phyloP scores from a whole-genome alignment of 2,888 invertebrate species.

The Cerastis rubricosa region DNA sequence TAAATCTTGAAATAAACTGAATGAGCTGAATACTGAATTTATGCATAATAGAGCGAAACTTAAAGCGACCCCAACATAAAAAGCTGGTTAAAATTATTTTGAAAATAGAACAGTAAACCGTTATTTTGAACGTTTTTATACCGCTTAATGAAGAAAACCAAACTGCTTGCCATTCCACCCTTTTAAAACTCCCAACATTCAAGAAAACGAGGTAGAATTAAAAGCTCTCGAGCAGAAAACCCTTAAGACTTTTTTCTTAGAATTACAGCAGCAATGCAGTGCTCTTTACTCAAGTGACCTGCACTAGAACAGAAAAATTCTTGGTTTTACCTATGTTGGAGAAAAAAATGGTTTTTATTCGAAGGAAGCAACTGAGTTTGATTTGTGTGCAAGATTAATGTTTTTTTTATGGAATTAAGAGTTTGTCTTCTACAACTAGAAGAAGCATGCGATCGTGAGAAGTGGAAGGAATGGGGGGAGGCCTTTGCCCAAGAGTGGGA shows the following conservation, averaged over 20 bases:
- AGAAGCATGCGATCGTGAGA: too few relatives aligned
- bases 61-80: background rate
- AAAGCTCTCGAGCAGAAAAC: background rate
- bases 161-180: background rate
- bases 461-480: too few relatives aligned
- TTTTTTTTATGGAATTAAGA: constrained; percentile 1
- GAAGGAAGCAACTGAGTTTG: background rate
- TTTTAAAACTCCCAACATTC: constrained; percentile 2
- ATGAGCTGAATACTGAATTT: too few relatives aligned
- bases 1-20: background rate
- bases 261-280: constrained; percentile 18
- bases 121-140: too few relatives aligned
- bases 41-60: background rate
- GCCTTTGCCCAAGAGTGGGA: too few relatives aligned
- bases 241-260: background rate
- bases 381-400: constrained; percentile 5
- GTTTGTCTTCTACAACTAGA: too few relatives aligned
- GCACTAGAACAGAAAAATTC: constrained; percentile 4
- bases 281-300: constrained; percentile 32
- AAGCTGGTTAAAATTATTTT: background rate
- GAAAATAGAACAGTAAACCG: background rate
- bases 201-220: constrained; percentile 19
- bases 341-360: constrained; percentile 15
- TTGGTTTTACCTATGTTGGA: constrained; percentile 5
- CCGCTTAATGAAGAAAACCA: background rate